Base-by-base conservation (phyloP, 2,888 invertebrate species). In the Dicyrtomina minuta region DNA sequence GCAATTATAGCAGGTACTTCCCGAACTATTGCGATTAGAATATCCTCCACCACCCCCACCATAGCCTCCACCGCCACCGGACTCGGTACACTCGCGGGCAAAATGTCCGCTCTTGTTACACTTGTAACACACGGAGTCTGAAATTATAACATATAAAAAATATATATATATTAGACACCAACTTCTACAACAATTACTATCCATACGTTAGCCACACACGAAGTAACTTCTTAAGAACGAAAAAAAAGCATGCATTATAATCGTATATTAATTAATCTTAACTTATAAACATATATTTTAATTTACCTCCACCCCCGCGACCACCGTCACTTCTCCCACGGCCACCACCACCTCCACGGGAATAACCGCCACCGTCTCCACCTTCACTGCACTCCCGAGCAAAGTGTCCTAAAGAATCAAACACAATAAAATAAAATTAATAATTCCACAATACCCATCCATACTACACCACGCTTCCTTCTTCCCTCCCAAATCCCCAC, bases 91-190 rank as follows among this genome's bases (percentile, higher is more conserved):
- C 10, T 64, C 64, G 10, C 64, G n/a, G 13, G 64, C 64, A 41
- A 64, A 41, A 49, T 64, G 64, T 51, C 64, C 64, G 6, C 49
- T n/a, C 39, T 53, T 17, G 53, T 64, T 64, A 53, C 64, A 64
- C 39, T 44, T 46, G 53, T 64, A 64, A 51, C 64, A 64, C 83
- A 83, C 79, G 83, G 82, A 61, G 81, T 79, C 70, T 83, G 82
- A 53, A 22, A 53, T 46, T 46, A n/a, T n/a, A n/a, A n/a, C n/a
- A n/a, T n/a, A n/a, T n/a, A n/a, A n/a, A n/a, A n/a, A 46, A 15
- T 17, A 46, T 20, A 46, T 46, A 46, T 46, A 12, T 4, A 17
- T 33, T 33, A 33, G 8, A 33, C 33, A 33, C 3, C 46, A 46
- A 46, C n/a, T 12, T 12, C 46, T 20, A 6, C 20, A 17, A 46